These are phyloP conservation scores for Oplegnathus fasciatus DNA, from an alignment of 2,113 vertebrate species.

Conservation along the genomic window DNA sequence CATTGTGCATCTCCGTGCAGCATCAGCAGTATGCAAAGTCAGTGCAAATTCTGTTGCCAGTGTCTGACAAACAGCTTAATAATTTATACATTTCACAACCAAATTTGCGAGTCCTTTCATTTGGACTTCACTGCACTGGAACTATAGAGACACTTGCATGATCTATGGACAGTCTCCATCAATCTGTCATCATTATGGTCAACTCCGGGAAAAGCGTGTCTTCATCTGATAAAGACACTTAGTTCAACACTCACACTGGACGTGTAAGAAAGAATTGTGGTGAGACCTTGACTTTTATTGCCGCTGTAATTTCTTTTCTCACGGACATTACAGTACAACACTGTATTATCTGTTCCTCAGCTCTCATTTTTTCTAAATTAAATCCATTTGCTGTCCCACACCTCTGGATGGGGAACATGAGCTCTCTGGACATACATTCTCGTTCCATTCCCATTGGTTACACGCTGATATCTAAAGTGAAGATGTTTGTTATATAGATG, in stretches of 20 bases:
- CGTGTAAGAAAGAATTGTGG: conserved; percentile 11
- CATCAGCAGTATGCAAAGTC: conserved; percentile 68
- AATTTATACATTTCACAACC: conserved; percentile 38
- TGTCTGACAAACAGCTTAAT: conserved; percentile 45
- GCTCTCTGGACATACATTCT: neutral
- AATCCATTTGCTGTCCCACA: conserved; percentile 13
- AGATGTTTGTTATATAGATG: conserved; percentile 11
- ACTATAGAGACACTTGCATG: conserved; percentile 1
- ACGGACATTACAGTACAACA: neutral
- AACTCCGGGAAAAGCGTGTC: neutral
- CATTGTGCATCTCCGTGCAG: conserved; percentile 52
- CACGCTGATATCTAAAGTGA: conserved; percentile 16
- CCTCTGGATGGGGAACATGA: neutral
- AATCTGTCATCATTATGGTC: conserved; percentile 34
- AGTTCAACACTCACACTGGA: neutral
- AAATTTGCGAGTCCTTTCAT: conserved; percentile 29
- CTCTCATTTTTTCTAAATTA: conserved; percentile 7
- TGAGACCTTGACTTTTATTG: conserved; percentile 18
- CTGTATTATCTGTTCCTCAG: neutral
- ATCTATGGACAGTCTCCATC: conserved; percentile 23
- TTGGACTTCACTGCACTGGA: conserved; percentile 7
- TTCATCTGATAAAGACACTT: conserved; percentile 18
- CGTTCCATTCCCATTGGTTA: conserved; percentile 13
- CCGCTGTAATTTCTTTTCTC: neutral
- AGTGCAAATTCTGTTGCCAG: conserved; percentile 23